Evolutionary conservation across 2,888 invertebrate species (phyloP), one percentile per base, ranked within the genome.

Genomic region (Tubiluchus corallicola): DNA sequence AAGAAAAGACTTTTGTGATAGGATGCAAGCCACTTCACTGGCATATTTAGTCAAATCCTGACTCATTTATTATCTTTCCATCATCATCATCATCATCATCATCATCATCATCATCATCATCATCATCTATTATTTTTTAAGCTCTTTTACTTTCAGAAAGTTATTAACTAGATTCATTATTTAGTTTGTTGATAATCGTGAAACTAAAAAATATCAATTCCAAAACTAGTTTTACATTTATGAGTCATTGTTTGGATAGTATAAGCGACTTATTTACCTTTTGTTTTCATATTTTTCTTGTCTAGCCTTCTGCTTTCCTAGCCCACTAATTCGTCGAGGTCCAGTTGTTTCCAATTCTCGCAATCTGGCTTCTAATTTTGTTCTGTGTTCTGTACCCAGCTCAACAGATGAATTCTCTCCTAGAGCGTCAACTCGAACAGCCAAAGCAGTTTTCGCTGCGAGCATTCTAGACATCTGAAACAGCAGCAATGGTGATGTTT

Each of bases 401-500:
- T 84, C 83, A 53, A 79, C 77, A 1, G 68, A 69, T 54, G 61
- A 63, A 37, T 85, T 88, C 61, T 98, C 96, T 1, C 92, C 92
- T 17, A 98, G 74, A 0, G 98, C 98, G 65, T 99, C 98, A 1
- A 88, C 81, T 54, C 98, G 75, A 0, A 84, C 82, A 0, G 87
- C 87, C 21, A 99, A 64, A 0, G 96, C 75, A 0, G 90, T 82
- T 64, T 99, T 99, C 0, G 96, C 92, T 1, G 98, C 96, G 53
- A 99, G 68, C 76, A 94, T 96, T 55, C 98, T 73, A 0, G 96
- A 84, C 53, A 71, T 66, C 69, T 72, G 48, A n/a, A n/a, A n/a
- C n/a, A n/a, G n/a, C n/a, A n/a, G n/a, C n/a, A n/a, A n/a, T n/a
- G n/a, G n/a, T n/a, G n/a, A n/a, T n/a, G n/a, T n/a, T n/a, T n/a